Conservation (phyloP, 2,797 vertebrate species). For the Takifugu rubripes region DNA sequence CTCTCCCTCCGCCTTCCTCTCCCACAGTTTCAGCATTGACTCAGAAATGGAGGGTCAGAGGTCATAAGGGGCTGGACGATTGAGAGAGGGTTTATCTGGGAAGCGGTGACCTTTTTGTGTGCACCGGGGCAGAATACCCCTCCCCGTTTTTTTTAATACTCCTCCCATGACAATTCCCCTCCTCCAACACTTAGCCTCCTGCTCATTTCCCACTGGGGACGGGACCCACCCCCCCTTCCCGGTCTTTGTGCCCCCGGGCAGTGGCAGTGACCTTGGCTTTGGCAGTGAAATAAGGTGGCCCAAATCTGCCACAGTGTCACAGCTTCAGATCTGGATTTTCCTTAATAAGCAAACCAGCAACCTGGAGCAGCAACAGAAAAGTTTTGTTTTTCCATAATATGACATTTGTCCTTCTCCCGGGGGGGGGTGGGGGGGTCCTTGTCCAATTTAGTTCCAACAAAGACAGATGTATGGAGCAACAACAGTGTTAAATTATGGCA, state of each 20-base stretch:
- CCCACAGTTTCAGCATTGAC: slow-evolving; percentile 74
- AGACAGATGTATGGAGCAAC: too few relatives aligned
- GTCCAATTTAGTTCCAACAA: too few relatives aligned
- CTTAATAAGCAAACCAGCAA: slow-evolving; percentile 45
- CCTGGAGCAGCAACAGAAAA: slow-evolving; percentile 15
- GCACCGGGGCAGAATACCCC: slow-evolving; percentile 83
- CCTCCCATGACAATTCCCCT: slow-evolving; percentile 56
- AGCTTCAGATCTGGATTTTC: slow-evolving; percentile 25
- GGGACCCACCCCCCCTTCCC: slow-evolving; percentile 48
- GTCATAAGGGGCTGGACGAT: slow-evolving; percentile 77
- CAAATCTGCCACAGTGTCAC: slow-evolving; percentile 50
- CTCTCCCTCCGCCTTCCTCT: slow-evolving; percentile 66
- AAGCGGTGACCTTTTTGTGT: slow-evolving; percentile 86
- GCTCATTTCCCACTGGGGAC: slow-evolving; percentile 65
- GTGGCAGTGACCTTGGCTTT: slow-evolving; percentile 83
- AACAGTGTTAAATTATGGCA: too few relatives aligned
- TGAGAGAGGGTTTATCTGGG: slow-evolving; percentile 67
- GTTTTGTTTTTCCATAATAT: slow-evolving; percentile 25
- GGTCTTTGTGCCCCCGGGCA: slow-evolving; percentile 71
- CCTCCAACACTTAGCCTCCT: slow-evolving; percentile 63
- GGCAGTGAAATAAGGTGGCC: slow-evolving; percentile 69
- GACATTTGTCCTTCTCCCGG: too few relatives aligned
- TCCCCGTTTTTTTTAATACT: slow-evolving; percentile 70
- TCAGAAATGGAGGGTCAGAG: slow-evolving; percentile 80
- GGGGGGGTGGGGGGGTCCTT: too few relatives aligned